Evolutionary conservation across 2,113 vertebrate species (phyloP), one percentile per base, ranked within the genome.

Genomic region (Chaenogobius annularis): DNA sequence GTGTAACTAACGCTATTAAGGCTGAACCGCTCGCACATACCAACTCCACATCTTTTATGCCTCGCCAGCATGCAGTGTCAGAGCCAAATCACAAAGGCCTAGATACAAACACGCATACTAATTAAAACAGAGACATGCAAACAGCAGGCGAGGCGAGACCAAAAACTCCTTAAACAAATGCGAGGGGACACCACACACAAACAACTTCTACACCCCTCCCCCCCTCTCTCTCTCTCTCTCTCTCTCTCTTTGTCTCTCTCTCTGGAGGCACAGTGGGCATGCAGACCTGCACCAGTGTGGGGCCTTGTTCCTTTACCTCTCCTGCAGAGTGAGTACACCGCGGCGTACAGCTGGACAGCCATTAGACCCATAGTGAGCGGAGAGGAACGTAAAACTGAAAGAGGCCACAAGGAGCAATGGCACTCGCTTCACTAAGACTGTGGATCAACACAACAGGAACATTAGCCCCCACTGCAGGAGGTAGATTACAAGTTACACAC

Each of bases 1-100:
- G 87, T 89, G 87, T 87, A 88, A 90, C 83, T 86, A 87, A 86
- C 72, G 79, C 79, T 87, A 91, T 91, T 88, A 88, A 83, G 84
- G 76, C 87, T 90, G 88, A 90, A 89, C 85, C 85, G 85, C 86
- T 83, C 69, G 69, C 75, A 73, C 73, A 83, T 75, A 75, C 81
- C 77, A 83, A 89, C 86, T 88, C 85, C 73, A 72, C 74, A 85
- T 82, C 74, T 84, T 87, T 91, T 82, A 90, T 89, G 87, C 87
- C 77, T 83, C 46, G 86, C 90, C 88, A 89, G 87, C 87, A 85
- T 73, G 82, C 77, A 75, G 85, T 72, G 75, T 75, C 83, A 74
- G 67, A 85, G 88, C 88, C 87, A 89, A 89, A 85, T 89, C 84
- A 86, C 89, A 88, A 90, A 92, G 85, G 83, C 89, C 87, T 85